Conservation (phyloP, 53 echinoderm and acorn worm species). For the Astropecten irregularis region DNA sequence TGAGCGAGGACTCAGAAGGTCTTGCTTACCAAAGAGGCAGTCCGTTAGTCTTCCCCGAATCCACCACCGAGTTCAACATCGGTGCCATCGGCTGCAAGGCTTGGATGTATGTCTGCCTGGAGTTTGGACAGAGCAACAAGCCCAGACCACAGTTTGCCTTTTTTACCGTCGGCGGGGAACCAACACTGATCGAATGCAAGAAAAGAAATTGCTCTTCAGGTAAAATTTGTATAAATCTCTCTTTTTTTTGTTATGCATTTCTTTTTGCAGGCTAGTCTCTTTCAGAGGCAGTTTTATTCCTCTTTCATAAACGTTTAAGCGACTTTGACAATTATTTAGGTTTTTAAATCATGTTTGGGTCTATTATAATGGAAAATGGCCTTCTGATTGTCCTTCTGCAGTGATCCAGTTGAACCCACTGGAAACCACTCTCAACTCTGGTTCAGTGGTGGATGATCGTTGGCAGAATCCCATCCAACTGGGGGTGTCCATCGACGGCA, state of each 20-base stretch:
- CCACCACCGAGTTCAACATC: slow-evolving; percentile 18
- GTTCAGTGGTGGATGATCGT: slow-evolving; percentile 68
- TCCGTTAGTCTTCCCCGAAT: background rate
- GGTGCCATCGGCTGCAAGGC: slow-evolving; percentile 49
- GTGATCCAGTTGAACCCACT: slow-evolving; percentile 26
- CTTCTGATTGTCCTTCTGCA: background rate
- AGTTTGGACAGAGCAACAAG: slow-evolving; percentile 47
- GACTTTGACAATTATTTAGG: background rate
- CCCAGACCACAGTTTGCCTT: slow-evolving; percentile 65
- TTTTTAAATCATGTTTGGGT: too few species aligned
- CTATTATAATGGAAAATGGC: too few species aligned
- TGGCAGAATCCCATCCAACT: slow-evolving; percentile 70
- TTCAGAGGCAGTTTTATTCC: background rate
- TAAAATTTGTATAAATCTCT: too few species aligned
- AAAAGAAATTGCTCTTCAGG: slow-evolving; percentile 51
- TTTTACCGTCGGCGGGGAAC: slow-evolving; percentile 18
- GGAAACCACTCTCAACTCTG: slow-evolving; percentile 56
- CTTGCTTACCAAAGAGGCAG: background rate
- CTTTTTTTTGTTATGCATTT: too few species aligned
- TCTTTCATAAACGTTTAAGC: too few species aligned
- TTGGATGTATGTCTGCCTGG: slow-evolving; percentile 57
- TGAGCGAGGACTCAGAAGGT: background rate
- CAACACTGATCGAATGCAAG: slow-evolving; percentile 53
- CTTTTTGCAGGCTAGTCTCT: too few species aligned
- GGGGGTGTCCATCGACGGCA: slow-evolving; percentile 72